These are phyloP conservation scores for Cranoglanis bouderius DNA, from an alignment of 2,113 vertebrate species.

Conservation along the genomic window DNA sequence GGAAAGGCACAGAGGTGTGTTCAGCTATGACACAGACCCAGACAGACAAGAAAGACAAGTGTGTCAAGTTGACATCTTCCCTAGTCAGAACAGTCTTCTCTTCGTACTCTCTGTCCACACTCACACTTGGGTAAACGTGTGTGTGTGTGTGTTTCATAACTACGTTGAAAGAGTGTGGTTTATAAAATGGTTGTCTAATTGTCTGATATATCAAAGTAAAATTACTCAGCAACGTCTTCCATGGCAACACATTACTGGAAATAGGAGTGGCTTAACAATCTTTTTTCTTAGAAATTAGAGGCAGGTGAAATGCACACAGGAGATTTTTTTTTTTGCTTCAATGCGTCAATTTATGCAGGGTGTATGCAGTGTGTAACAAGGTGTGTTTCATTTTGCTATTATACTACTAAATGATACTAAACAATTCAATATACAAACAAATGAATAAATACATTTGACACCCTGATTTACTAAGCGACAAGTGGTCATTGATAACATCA, in stretches of 20 bases:
- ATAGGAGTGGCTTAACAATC: neutral
- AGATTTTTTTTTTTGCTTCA: neutral
- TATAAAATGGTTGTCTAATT: neutral
- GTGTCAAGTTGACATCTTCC: conserved; percentile 65
- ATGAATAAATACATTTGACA: neutral
- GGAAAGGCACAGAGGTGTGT: conserved; percentile 54
- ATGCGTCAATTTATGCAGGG: neutral
- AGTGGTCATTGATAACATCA: neutral
- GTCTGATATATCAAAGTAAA: neutral
- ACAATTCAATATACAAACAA: neutral
- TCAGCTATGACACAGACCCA: conserved; percentile 59
- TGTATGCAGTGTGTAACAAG: too few species aligned
- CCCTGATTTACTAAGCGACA: neutral
- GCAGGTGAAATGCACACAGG: neutral
- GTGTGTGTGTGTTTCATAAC: neutral
- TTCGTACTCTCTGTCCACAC: neutral
- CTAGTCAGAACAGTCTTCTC: neutral
- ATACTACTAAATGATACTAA: too few species aligned
- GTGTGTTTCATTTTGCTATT: neutral
- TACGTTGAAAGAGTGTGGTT: neutral
- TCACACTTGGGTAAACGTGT: too few species aligned
- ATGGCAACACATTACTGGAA: neutral
- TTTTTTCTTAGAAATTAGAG: neutral
- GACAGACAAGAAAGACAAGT: conserved; percentile 74
- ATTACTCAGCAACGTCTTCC: neutral